phyloP scores from a whole-genome alignment of 2,888 invertebrate species.

The Acanthopleura granulata region DNA sequence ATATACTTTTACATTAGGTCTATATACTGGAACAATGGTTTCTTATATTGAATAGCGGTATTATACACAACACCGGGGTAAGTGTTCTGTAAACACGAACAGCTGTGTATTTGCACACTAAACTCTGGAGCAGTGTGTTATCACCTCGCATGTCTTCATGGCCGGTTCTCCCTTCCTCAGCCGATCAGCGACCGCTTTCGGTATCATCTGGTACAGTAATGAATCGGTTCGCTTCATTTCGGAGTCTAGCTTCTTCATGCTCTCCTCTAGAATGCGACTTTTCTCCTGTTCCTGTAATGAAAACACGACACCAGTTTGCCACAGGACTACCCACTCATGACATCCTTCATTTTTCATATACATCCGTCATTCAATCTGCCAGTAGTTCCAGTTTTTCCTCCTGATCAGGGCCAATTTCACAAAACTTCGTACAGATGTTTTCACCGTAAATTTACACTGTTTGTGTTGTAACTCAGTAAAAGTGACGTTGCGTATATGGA shows the following conservation, averaged over 20 bases:
- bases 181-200: slow-evolving; percentile 95
- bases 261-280: slow-evolving; percentile 94
- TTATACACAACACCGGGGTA: no score
- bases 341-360: not conserved
- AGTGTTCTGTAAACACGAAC: no score
- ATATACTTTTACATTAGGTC: no score
- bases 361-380: not conserved
- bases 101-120: slow-evolving; percentile 17
- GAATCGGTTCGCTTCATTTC: slow-evolving; percentile 97
- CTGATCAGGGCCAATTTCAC: not conserved
- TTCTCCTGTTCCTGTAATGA: slow-evolving; percentile 89
- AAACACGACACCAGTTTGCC: not conserved
- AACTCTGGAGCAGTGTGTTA: not conserved
- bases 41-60: no score
- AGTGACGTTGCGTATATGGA: no score
- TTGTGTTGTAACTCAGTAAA: no score
- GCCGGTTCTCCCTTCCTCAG: slow-evolving; percentile 94
- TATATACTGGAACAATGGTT: no score
- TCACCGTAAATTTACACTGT: no score
- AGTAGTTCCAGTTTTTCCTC: not conserved
- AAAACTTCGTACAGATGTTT: no score
- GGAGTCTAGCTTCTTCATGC: slow-evolving; percentile 94
- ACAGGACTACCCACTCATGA: no score
- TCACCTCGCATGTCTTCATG: slow-evolving; percentile 95
- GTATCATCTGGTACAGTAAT: slow-evolving; percentile 98